Conservation (phyloP, 2,888 invertebrate species). For the Cheilosia vernalis region DNA sequence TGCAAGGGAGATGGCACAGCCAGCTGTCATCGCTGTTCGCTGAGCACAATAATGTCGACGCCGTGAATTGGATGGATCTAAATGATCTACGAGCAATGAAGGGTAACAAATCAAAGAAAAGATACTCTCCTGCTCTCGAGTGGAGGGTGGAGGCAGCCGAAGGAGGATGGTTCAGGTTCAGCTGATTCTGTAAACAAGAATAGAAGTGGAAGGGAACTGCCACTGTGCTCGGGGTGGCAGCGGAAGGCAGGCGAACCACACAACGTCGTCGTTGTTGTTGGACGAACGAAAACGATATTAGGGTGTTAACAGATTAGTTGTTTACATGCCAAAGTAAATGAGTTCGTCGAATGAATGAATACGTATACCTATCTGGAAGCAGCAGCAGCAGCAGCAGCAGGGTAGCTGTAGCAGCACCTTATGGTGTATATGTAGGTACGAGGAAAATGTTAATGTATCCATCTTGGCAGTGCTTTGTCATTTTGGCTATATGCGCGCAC, state of each 20-base stretch:
- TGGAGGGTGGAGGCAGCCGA: slow-evolving; percentile 34
- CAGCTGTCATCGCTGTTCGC: slow-evolving; percentile 15
- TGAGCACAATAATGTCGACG: slow-evolving; percentile 31
- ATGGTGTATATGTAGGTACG: slow-evolving; percentile 21
- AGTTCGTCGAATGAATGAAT: slow-evolving; percentile 77
- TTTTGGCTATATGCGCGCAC: slow-evolving; percentile 56
- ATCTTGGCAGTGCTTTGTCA: slow-evolving; percentile 58
- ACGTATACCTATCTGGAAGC: slow-evolving; percentile 42
- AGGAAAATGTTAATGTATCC: slow-evolving; percentile 57
- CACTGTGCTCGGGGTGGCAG: slow-evolving; percentile 50
- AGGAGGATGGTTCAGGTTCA: slow-evolving; percentile 44
- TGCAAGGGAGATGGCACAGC: slow-evolving; percentile 12
- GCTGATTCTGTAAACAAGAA: slow-evolving; percentile 31
- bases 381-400: slow-evolving; percentile 27
- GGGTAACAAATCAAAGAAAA: slow-evolving; percentile 72
- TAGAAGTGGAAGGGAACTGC: slow-evolving; percentile 32
- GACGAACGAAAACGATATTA: slow-evolving; percentile 74
- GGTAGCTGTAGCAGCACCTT: slow-evolving; percentile 44
- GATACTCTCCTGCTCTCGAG: slow-evolving; percentile 47
- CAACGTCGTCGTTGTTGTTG: slow-evolving; percentile 14
- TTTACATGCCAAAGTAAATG: slow-evolving; percentile 83
- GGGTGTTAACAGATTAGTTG: slow-evolving; percentile 83
- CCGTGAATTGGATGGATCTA: slow-evolving; percentile 68
- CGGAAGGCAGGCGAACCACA: slow-evolving; percentile 43
- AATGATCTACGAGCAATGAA: slow-evolving; percentile 60